phyloP scores from a whole-genome alignment of 2,113 vertebrate genomes.

The Myanophis thanlyinensis region DNA sequence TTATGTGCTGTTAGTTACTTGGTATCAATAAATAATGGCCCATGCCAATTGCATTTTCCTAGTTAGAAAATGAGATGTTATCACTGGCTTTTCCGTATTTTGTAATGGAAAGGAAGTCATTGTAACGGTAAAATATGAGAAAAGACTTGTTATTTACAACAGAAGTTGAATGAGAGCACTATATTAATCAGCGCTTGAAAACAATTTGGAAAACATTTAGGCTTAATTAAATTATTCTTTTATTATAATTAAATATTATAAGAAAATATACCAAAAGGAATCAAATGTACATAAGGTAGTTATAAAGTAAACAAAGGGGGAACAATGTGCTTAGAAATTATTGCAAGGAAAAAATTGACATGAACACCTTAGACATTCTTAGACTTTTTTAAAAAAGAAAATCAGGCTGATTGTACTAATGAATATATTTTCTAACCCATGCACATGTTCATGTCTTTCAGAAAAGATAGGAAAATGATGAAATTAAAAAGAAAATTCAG shows the following conservation, averaged over 20 bases:
- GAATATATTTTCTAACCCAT: conserved; percentile 4
- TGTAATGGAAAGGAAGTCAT: not conserved
- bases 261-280: not conserved
- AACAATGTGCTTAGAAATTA: not conserved
- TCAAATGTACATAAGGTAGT: not conserved
- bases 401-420: not conserved
- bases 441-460: not conserved
- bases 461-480: not conserved
- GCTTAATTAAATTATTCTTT: not conserved
- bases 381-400: not conserved
- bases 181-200: not conserved
- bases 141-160: not conserved
- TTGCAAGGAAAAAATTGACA: not conserved
- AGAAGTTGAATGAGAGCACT: not conserved
- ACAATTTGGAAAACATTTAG: not conserved
- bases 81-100: not conserved
- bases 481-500: not conserved
- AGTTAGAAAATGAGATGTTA: not conserved
- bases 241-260: not conserved
- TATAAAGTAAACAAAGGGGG: not conserved
- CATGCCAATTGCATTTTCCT: not conserved
- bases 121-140: not conserved
- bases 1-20: not conserved
- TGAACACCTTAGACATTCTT: not conserved
- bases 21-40: not conserved